Evolutionary conservation across 2,113 vertebrate species (phyloP).

Genomic region (Ceyx melanurus): DNA sequence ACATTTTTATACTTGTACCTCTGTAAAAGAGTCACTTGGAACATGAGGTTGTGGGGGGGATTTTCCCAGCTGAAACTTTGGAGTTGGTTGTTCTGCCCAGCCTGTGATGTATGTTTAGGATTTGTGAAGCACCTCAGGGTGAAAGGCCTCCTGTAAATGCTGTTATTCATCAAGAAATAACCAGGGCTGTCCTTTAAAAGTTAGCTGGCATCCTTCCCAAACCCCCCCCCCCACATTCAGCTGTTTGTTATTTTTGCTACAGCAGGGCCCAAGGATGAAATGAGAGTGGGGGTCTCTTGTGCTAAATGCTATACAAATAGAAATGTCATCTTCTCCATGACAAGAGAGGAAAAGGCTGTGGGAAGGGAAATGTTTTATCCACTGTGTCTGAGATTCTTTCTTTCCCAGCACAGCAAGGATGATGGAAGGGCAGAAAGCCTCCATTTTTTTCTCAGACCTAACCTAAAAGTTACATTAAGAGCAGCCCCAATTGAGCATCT

Average conservation of each 20-base stretch:
- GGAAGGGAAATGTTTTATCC: constrained; percentile 21
- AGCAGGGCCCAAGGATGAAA: not conserved
- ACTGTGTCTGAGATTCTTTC: not conserved
- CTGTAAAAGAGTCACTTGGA: not conserved
- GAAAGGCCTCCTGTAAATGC: constrained; percentile 36
- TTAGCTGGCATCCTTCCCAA: not conserved
- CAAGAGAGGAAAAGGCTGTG: constrained; percentile 8
- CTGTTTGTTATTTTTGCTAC: constrained; percentile 33
- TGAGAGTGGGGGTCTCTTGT: not conserved
- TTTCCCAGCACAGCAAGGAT: constrained; percentile 17
- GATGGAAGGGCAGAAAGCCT: not conserved
- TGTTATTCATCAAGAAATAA: constrained; percentile 18
- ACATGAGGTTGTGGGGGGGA: not conserved
- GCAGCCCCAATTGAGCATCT: not conserved
- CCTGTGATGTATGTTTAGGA: constrained; percentile 11
- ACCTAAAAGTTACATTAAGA: not conserved
- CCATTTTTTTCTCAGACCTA: not conserved
- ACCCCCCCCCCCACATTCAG: not conserved
- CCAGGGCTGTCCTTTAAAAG: not conserved
- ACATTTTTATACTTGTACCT: not conserved
- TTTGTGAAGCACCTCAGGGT: constrained; percentile 37
- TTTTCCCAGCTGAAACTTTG: constrained; percentile 1
- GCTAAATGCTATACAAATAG: not conserved
- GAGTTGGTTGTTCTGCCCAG: not conserved
- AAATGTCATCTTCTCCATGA: constrained; percentile 16